Base-by-base conservation (phyloP, 2,888 invertebrate species). In the Selenia dentaria region DNA sequence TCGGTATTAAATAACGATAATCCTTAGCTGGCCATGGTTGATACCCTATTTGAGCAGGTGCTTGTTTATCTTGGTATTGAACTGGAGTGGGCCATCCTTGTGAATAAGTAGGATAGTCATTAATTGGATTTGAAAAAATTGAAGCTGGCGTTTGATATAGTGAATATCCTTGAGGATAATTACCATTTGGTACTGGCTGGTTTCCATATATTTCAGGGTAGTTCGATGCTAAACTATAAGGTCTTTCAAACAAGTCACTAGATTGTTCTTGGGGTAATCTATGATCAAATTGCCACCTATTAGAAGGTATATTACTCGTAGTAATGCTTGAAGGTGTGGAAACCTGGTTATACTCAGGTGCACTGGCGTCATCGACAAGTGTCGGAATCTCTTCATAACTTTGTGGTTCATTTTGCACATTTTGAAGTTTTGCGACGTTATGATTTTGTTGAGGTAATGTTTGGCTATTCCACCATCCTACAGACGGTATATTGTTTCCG, bases 81-180 rank as follows among this genome's bases (percentile, higher is more conserved):
- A 24, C 28, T 34, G 8, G 33, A n/a, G 11, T 26, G 3, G 12
- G 12, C 44, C 37, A 16, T 24, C 0, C 8, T 28, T 38, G 38
- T 10, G 3, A 11, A 11, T 18, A 35, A 11, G n/a, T 22, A 2
- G 34, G 14, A 12, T 11, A 20, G 4, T 14, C 14, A 2, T 14
- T 3, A 8, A 8, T 2, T 5, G 25, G 12, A 5, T 37, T 44
- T 32, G 37, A n/a, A 20, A 16, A 27, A 8, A 11, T 11, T 6
- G 16, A 8, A 10, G 20, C 32, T 22, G 32, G 25, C 2, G 8
- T 12, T 43, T 36, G 31, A 31, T n/a, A 25, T 6, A 24, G 31
- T 25, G 24, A 28, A 26, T 32, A 37, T 26, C n/a, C 10, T 1
- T 10, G 14, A 2, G 3, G 12, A 27, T 44, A 32, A 16, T 27